Evolutionary conservation across 2,113 vertebrate genomes (phyloP).

Genomic region (Connochaetes taurinus): DNA sequence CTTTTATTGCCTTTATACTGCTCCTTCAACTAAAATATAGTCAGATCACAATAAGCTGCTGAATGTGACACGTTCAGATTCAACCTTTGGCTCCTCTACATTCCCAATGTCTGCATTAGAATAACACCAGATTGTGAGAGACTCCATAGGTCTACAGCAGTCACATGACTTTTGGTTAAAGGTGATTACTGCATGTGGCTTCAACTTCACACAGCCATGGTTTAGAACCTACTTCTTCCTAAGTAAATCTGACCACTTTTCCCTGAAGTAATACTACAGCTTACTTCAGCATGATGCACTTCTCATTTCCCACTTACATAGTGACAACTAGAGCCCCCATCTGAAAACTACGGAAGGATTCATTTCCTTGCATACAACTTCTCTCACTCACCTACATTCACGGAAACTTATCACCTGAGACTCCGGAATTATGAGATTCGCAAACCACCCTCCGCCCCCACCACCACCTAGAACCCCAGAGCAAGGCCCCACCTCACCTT

Average conservation of each 20-base stretch:
- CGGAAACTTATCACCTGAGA: constrained; percentile 35
- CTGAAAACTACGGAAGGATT: background rate
- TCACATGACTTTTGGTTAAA: constrained; percentile 39
- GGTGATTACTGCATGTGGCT: background rate
- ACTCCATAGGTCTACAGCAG: background rate
- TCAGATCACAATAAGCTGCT: background rate
- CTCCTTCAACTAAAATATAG: background rate
- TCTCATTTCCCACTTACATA: background rate
- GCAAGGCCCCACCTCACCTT: constrained; percentile 35
- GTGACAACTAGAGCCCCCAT: background rate
- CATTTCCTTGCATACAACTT: background rate
- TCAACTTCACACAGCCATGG: constrained; percentile 1
- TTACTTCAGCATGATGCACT: background rate
- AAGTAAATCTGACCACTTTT: background rate
- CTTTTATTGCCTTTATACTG: background rate
- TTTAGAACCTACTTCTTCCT: constrained; percentile 15
- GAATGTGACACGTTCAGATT: background rate
- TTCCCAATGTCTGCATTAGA: constrained; percentile 1
- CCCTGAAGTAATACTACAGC: constrained; percentile 5
- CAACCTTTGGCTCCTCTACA: background rate
- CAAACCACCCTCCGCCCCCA: background rate
- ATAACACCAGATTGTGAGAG: background rate
- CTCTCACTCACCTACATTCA: constrained; percentile 16
- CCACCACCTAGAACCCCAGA: background rate
- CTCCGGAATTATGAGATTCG: constrained; percentile 16